Conservation (phyloP, 2,797 vertebrate species). For the Leuciscus waleckii region DNA sequence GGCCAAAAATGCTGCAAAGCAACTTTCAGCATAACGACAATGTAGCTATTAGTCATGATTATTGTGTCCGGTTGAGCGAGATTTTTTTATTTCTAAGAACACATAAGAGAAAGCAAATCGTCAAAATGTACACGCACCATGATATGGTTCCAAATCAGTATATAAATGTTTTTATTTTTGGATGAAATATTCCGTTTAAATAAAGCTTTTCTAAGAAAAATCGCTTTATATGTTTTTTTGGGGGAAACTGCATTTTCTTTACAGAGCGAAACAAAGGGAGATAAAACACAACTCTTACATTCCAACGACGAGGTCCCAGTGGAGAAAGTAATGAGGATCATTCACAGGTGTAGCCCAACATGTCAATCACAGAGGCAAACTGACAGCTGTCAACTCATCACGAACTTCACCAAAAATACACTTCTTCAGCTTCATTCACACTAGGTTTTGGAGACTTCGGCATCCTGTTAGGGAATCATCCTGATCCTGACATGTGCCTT, state of each 20-base stretch:
- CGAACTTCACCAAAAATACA: slow-evolving; percentile 69
- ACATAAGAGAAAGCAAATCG: neutral
- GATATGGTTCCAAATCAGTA: no score
- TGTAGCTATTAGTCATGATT: neutral
- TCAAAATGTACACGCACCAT: no score
- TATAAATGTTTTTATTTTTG: no score
- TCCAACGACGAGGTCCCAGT: slow-evolving; percentile 69
- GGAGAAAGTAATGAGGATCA: slow-evolving; percentile 40
- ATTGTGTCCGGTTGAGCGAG: neutral
- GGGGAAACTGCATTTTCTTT: no score
- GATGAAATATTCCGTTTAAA: no score
- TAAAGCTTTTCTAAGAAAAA: no score
- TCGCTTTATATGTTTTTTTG: no score
- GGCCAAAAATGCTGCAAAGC: neutral
- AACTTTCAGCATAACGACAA: neutral
- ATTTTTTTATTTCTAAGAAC: neutral
- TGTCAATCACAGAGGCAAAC: slow-evolving; percentile 68
- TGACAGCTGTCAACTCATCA: slow-evolving; percentile 61
- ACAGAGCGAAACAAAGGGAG: neutral
- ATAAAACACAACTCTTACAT: neutral
- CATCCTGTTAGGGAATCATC: slow-evolving; percentile 69
- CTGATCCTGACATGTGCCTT: slow-evolving; percentile 62
- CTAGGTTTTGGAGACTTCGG: slow-evolving; percentile 34
- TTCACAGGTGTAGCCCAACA: slow-evolving; percentile 77
- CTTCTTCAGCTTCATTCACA: slow-evolving; percentile 62